Evolutionary conservation across 2,113 vertebrate genomes (phyloP), one percentile per base, ranked within the genome.

Genomic region (Chloropsis hardwickii): DNA sequence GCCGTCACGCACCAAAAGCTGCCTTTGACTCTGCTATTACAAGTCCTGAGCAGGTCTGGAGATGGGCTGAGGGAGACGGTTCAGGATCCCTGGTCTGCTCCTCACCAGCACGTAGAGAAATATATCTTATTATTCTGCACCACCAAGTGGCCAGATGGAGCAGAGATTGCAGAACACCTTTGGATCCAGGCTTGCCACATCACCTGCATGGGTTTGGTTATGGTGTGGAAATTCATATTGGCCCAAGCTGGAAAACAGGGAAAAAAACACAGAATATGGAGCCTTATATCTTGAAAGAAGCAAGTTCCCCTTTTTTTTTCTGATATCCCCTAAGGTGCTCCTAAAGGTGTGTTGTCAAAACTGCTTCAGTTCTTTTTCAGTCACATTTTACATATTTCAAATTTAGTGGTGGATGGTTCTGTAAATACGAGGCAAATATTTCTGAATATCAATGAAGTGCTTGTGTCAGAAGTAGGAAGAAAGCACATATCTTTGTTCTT

Each of bases 111-210:
- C 8, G 0, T 11, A 40, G 48, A 95, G 96, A 95, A 94, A 89
- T 88, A 97, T 97, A 94, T 86, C 97, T 98, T 97, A 98, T 96
- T 98, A 97, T 98, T 98, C 97, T 97, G 97, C 98, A 97, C 98
- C 98, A 98, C 98, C 98, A 92, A 98, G 98, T 97, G 98, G 98
- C 97, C 97, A 93, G 50, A 77, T n/a, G 11, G 88, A 96, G 97
- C 92, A 98, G 95, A 95, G 94, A 92, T 80, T 93, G 73, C 94
- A 87, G 71, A 92, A 22, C 67, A 90, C 84, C 92, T 60, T 77
- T 53, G 69, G 94, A 92, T 79, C 62, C 8, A 9, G 64, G 24
- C 2, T 80, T 25, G 7, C 45, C n/a, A 4, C 21, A 19, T 54
- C 73, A n/a, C 24, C 21, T 21, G 0, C 21, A 0, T 12, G 45